Evolutionary conservation across 2,797 vertebrate genomes (phyloP), one percentile per base, ranked within the genome.

Genomic region (Rhinella marina): DNA sequence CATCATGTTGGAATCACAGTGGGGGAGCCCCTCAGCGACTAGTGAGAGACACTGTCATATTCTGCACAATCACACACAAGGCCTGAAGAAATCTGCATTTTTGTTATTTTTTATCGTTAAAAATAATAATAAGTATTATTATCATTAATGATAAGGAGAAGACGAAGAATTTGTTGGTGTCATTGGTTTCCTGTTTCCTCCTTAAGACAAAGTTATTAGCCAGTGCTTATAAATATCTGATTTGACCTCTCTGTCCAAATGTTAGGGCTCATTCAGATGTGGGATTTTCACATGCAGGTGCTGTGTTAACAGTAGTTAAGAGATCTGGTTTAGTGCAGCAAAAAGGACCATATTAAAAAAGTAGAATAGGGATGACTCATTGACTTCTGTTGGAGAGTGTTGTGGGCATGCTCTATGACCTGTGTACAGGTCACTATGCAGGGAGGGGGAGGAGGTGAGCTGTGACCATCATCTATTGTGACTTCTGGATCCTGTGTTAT

Each of bases 11-110:
- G 50, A 54, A 56, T 72, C n/a, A 14, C 62, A 68, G 61, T 25
- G 72, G 41, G 72, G 50, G 73, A 78, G 87, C 41, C 73, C 59
- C 52, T 41, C 83, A 50, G 52, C 56, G 62, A 84, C 68, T 11
- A 29, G 14, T 62, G n/a, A 81, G 50, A 81, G 64, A 68, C n/a
- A 75, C 61, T 54, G 73, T 82, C 68, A 16, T 32, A 72, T 56
- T 84, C 29, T 57, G 68, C 68, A 59, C 48, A 11, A 25, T 72
- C 81, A 12, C 41, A 19, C 23, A 17, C 27, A 56, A 57, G 9
- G 8, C 1, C 2, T 41, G 54, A 48, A 8, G 9, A 59, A 59
- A 59, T 59, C 17, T 50, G 62, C 23, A 54, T 70, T 66, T 4
- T 68, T 7, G 8, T 25, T 25, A 27, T 52, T 61, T 27, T 41